Base-by-base conservation (phyloP, 2,113 vertebrate genomes). In the Psilopogon haemacephalus region DNA sequence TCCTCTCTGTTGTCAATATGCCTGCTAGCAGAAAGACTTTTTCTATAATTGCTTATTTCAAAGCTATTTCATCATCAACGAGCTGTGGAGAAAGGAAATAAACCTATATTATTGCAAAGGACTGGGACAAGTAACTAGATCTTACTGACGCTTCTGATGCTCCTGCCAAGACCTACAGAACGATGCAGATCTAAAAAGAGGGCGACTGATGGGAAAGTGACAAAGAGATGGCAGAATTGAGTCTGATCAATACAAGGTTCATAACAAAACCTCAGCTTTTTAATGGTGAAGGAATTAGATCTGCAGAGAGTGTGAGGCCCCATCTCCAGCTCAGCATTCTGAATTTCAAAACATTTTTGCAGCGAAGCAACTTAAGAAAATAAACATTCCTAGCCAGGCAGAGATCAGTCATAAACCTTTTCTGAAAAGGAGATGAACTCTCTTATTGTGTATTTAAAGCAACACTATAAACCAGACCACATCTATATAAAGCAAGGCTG, bases 371-470 rank as follows among this genome's bases (percentile, higher is more conserved):
- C 46, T 87, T 82, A 42, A 76, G 71, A 84, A 96, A 90, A 96
- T 37, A 94, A 94, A 93, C 92, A 79, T 58, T 76, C 46, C 30
- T 27, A 79, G 63, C 17, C 68, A 72, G 55, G 76, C 50, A 84
- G 50, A 92, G 88, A 93, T 91, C 94, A 94, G 82, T 83, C 91
- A 89, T 85, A 92, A 93, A 88, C 32, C 16, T 84, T 82, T 87
- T 73, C 78, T 90, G 84, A 92, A 93, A 95, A 50, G 71, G 71
- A 95, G 92, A 96, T 92, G 84, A 96, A 93, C 81, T 79, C 86
- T 64, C 50, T 87, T 90, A 82, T 52, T 96, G 84, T 92, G 56
- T 90, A 95, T 89, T 93, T 96, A 95, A 96, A 94, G 88, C 86
- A 93, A 91, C n/a, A 40, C 52, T 85, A 76, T 77, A 94, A 96